These are phyloP conservation scores for Stenchaetothrips biformis DNA, from an alignment of 2,888 invertebrate genomes.

Conservation along the genomic window DNA sequence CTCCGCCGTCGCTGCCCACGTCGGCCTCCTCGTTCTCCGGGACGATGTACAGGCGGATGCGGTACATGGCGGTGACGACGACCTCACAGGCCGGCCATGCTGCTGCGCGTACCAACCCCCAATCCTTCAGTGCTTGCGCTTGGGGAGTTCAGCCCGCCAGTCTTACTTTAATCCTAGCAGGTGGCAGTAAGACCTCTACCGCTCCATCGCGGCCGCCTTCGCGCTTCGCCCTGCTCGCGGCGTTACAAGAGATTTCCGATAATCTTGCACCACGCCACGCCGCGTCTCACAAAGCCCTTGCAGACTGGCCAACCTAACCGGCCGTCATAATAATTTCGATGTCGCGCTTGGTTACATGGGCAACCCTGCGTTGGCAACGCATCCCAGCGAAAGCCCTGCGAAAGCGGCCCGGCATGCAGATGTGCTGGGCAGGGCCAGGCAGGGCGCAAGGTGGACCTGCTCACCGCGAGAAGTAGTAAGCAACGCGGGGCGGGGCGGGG, in stretches of 20 bases:
- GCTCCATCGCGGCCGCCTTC: neutral
- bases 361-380: no score
- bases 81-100: neutral
- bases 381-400: no score
- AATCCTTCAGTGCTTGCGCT: neutral
- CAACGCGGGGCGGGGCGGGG: neutral
- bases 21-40: neutral
- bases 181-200: neutral
- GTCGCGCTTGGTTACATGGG: no score
- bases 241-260: neutral
- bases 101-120: neutral
- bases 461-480: neutral
- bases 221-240: neutral
- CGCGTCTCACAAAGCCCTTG: neutral
- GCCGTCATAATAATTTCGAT: no score
- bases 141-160: neutral
- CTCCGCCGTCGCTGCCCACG: neutral
- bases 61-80: neutral
- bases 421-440: no score
- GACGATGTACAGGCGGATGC: conserved; percentile 18
- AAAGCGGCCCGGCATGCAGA: no score
- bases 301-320: neutral
- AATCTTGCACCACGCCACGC: neutral
- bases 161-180: neutral
- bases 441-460: neutral